Conservation (phyloP, 2,113 vertebrate species). For the Bothrops jararaca region DNA sequence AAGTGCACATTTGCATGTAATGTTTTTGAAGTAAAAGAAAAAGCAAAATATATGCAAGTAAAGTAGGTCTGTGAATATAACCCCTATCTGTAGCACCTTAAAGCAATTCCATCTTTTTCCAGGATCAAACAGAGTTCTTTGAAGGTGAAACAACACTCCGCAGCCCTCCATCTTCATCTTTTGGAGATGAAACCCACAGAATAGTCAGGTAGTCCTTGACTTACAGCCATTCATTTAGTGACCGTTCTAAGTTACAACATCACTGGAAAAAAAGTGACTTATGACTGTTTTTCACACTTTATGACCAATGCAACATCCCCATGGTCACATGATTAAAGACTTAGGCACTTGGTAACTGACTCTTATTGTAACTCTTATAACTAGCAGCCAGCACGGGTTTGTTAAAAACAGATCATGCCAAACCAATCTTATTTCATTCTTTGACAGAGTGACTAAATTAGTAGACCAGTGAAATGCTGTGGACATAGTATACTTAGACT, state of each 20-base stretch:
- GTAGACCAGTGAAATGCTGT: too few species aligned
- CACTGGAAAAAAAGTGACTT: not conserved
- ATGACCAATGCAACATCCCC: not conserved
- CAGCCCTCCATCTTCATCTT: not conserved
- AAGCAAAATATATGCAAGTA: not conserved
- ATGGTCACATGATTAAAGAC: not conserved
- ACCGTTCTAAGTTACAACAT: not conserved
- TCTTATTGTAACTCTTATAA: not conserved
- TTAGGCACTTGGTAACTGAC: not conserved
- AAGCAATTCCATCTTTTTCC: not conserved
- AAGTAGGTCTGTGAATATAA: not conserved
- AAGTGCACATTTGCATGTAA: conserved; percentile 24
- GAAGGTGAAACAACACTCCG: not conserved
- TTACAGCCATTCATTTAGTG: not conserved
- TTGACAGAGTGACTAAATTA: too few species aligned
- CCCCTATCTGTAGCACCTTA: not conserved
- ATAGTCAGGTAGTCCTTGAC: not conserved
- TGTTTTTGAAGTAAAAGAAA: not conserved
- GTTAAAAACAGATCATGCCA: too few species aligned
- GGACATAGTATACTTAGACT: too few species aligned
- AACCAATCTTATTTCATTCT: too few species aligned
- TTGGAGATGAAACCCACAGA: not conserved
- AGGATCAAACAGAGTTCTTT: not conserved
- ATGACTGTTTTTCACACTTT: not conserved
- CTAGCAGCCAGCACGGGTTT: too few species aligned